Base-by-base conservation (phyloP, 64 coral and sea anemone species). In the Trachythela sp. region DNA sequence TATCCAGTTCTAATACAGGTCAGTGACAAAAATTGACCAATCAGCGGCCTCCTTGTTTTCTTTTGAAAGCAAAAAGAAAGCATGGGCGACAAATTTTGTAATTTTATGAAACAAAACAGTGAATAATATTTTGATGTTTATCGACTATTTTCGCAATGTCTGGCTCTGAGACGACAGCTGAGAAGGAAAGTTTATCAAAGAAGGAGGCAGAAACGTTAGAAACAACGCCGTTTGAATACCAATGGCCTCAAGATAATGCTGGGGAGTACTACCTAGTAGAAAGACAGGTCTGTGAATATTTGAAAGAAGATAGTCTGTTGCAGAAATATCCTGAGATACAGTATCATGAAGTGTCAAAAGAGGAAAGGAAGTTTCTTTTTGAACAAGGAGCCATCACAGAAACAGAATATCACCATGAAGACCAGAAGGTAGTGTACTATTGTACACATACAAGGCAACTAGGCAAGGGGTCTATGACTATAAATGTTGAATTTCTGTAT, bases 171-270 rank as follows among this genome's bases (percentile, higher is more conserved):
- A 39, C 8, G 37, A 29, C 34, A 80, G 37, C 37, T 2, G 75
- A 80, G 30, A 39, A 80, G 17, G 75, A 80, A 10, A 80, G 2
- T 36, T 14, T 18, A 80, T 20, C 75, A 22, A 37, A 10, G 33
- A 80, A 80, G 2, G 75, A 80, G 13, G 68, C 11, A 80, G 75
- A 80, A 37, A 18, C 75, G 8, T 29, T 30, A 35, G 75, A 80
- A 39, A 80, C 9, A 18, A 38, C 38, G 30, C 75, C 30, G 33
- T 80, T 80, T 80, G 75, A 80, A 36, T 80, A 80, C 20, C 75
- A 80, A 80, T 80, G 75, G 75, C 75, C 75, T 39, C 75, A 80
- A 22, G 75, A 80, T 29, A 80, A 80, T 36, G 75, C 75, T 34
- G 75, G 75, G 11, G 75, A 80, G 34, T 80, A 36, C 34, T 80